phyloP scores from a whole-genome alignment of 2,113 vertebrate species.

The Pavo muticus region DNA sequence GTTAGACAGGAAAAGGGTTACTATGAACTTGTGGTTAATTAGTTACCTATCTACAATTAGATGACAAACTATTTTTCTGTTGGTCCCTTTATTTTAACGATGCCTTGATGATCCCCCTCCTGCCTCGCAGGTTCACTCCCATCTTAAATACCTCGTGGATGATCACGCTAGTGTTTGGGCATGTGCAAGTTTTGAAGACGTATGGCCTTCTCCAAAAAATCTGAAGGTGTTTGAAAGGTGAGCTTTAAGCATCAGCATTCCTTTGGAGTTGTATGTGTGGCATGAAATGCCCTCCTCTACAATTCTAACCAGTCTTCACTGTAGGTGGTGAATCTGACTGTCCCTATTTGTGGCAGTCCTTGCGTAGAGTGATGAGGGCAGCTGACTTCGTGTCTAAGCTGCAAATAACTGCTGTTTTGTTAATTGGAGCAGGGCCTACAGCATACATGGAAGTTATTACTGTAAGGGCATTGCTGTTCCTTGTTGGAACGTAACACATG shows the following conservation, averaged over 20 bases:
- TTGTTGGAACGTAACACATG: fast-evolving
- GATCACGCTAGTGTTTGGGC: conserved; percentile 94
- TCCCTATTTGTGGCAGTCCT: neutral
- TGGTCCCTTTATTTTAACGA: neutral
- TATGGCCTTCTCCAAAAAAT: conserved; percentile 90
- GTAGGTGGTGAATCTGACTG: neutral
- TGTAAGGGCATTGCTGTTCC: neutral
- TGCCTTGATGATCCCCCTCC: neutral
- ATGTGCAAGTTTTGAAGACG: conserved; percentile 90
- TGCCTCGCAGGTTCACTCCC: conserved; percentile 87
- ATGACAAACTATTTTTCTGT: neutral
- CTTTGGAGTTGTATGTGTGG: neutral
- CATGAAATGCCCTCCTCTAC: no score
- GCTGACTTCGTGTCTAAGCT: neutral
- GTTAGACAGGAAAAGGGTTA: neutral
- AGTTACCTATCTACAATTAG: neutral
- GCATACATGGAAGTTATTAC: neutral
- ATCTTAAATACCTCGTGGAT: conserved; percentile 91
- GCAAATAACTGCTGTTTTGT: neutral
- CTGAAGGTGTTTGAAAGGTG: conserved; percentile 95
- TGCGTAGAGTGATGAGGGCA: neutral
- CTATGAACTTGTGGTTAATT: neutral
- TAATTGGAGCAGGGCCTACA: neutral
- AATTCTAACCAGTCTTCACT: neutral
- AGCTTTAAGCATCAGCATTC: neutral